phyloP scores from a whole-genome alignment of 2,797 vertebrate genomes.

The Zenarchopterus dispar region DNA sequence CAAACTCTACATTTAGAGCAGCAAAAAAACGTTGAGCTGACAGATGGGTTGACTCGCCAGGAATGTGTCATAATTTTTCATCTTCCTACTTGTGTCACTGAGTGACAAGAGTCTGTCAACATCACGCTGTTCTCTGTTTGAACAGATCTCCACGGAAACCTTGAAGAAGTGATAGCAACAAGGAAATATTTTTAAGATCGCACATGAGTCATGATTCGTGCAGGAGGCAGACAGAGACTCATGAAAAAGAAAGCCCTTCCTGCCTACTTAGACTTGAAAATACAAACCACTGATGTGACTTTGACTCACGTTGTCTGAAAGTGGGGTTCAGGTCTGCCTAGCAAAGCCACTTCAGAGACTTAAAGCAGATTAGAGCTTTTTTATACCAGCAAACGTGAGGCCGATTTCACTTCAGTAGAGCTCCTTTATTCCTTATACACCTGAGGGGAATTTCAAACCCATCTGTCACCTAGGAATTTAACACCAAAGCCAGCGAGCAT shows the following conservation, averaged over 20 bases:
- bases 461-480: slow-evolving; percentile 59
- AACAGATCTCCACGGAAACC: slow-evolving; percentile 29
- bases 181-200: slow-evolving; percentile 45
- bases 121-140: slow-evolving; percentile 26
- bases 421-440: slow-evolving; percentile 38
- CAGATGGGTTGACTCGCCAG: slow-evolving; percentile 14
- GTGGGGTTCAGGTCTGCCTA: slow-evolving; percentile 56
- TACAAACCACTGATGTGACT: slow-evolving; percentile 38
- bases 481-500: slow-evolving; percentile 31
- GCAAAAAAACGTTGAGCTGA: neutral
- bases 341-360: slow-evolving; percentile 16
- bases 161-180: slow-evolving; percentile 33
- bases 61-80: slow-evolving; percentile 1
- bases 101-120: slow-evolving; percentile 31
- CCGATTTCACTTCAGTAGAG: slow-evolving; percentile 34
- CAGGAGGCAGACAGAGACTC: slow-evolving; percentile 34
- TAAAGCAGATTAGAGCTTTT: slow-evolving; percentile 42
- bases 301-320: slow-evolving; percentile 55
- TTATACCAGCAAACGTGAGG: slow-evolving; percentile 27
- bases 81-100: neutral
- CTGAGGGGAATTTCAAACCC: slow-evolving; percentile 50
- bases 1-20: slow-evolving; percentile 6
- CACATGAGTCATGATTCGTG: slow-evolving; percentile 57
- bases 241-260: slow-evolving; percentile 38
- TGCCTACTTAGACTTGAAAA: slow-evolving; percentile 27